Evolutionary conservation across 64 coral and sea anemone genomes (phyloP), one percentile per base, ranked within the genome.

Genomic region (Exaiptasia diaphana): DNA sequence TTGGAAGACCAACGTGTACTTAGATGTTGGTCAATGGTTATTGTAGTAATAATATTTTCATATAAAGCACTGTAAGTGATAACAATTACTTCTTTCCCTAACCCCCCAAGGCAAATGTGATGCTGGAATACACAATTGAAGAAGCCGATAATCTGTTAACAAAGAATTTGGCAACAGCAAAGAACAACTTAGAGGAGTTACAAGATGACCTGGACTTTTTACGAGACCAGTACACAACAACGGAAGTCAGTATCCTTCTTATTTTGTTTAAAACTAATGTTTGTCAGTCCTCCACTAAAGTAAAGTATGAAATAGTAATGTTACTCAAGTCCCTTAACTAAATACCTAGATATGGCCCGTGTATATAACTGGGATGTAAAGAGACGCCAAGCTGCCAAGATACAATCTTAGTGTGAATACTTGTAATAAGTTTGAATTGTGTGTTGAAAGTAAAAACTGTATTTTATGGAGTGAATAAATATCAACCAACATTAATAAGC

Each of bases 81-180:
- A n/a, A n/a, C n/a, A n/a, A n/a, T n/a, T n/a, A n/a, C n/a, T n/a
- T n/a, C n/a, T n/a, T n/a, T n/a, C n/a, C n/a, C n/a, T n/a, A n/a
- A n/a, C n/a, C n/a, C n/a, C n/a, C n/a, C n/a, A n/a, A 97, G 94
- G 94, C 94, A 46, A 97, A 97, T 92, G 94, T 97, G 1, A 97
- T 97, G 94, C 70, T 97, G 13, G 94, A 97, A 58, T 97, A 97
- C 40, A 85, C 70, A 40, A 92, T 97, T 43, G 37, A 45, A 20
- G 89, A 97, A 29, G 94, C 89, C 67, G 89, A 92, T 43, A 26
- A 74, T 27, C 38, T 97, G 55, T 53, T 97, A 17, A 83, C 56
- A 12, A 97, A 85, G 61, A 97, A 97, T 41, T 53, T 97, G 8
- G 72, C 71, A 42, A 68, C 88, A 40, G 94, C 94, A 0, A 77